phyloP scores from a whole-genome alignment of 2,888 invertebrate species.

The Nudaria mundana region DNA sequence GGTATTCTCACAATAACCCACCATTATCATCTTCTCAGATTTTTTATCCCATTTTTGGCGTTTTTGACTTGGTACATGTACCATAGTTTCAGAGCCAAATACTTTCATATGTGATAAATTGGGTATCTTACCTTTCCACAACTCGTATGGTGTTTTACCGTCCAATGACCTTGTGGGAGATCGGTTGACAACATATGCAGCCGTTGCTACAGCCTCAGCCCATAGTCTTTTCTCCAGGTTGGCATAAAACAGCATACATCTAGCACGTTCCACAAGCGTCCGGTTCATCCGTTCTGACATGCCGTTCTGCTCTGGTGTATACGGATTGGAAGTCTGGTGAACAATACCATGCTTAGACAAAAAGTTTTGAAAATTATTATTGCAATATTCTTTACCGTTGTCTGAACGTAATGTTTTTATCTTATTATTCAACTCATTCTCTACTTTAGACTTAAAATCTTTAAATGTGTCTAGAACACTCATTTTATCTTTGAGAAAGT shows the following conservation, averaged over 20 bases:
- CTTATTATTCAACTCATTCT: neutral
- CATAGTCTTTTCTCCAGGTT: constrained; percentile 1
- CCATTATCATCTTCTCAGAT: no score
- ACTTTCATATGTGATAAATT: neutral
- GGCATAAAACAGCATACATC: neutral
- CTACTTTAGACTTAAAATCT: neutral
- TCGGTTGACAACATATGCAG: neutral
- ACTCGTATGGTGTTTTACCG: neutral
- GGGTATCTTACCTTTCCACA: neutral
- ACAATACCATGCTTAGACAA: no score
- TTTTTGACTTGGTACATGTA: neutral
- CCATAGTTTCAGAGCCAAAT: neutral
- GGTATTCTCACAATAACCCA: no score
- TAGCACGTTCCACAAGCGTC: neutral
- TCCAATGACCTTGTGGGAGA: neutral
- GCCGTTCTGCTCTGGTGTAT: neutral
- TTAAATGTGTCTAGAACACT: neutral
- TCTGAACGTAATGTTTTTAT: neutral
- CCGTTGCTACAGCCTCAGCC: constrained; percentile 5
- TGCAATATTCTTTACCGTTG: neutral
- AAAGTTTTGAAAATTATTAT: neutral
- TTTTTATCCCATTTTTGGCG: no score
- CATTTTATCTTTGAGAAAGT: neutral
- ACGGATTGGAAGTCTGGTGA: neutral
- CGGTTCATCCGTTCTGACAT: neutral